phyloP scores from a whole-genome alignment of 2,888 invertebrate genomes.

The Ametastegia equiseti region DNA sequence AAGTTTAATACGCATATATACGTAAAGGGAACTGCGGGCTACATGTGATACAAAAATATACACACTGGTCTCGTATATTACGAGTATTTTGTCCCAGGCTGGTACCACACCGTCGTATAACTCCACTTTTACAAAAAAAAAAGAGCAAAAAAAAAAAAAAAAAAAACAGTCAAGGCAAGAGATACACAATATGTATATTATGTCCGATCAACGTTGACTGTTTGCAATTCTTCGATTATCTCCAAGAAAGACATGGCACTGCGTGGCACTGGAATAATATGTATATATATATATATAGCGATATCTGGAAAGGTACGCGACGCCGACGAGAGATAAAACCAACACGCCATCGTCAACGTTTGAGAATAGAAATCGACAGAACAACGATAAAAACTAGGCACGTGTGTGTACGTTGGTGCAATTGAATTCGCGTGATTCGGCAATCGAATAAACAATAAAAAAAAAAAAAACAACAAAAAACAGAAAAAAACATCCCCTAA shows the following conservation, averaged over 20 bases:
- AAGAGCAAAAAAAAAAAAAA: not conserved
- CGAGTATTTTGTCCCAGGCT: not conserved
- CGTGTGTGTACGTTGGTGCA: no score
- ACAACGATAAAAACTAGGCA: constrained; percentile 9
- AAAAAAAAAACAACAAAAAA: not conserved
- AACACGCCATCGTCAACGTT: constrained; percentile 47
- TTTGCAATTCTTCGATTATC: constrained; percentile 49
- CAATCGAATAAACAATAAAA: not conserved
- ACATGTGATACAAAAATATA: not conserved
- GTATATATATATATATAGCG: no score
- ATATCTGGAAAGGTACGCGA: not conserved
- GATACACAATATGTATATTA: no score
- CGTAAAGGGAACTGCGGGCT: not conserved
- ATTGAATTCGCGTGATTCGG: not conserved
- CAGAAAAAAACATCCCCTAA: not conserved
- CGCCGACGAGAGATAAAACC: constrained; percentile 32
- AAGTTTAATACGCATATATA: not conserved
- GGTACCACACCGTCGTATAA: not conserved
- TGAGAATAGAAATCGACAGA: constrained; percentile 3
- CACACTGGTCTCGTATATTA: not conserved
- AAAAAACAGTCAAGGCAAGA: not conserved
- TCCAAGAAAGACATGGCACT: constrained; percentile 56
- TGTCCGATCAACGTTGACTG: constrained; percentile 39
- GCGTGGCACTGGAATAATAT: constrained; percentile 55
- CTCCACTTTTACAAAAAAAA: not conserved